phyloP scores from a whole-genome alignment of 2,797 vertebrate genomes.

The Lateolabrax maculatus region DNA sequence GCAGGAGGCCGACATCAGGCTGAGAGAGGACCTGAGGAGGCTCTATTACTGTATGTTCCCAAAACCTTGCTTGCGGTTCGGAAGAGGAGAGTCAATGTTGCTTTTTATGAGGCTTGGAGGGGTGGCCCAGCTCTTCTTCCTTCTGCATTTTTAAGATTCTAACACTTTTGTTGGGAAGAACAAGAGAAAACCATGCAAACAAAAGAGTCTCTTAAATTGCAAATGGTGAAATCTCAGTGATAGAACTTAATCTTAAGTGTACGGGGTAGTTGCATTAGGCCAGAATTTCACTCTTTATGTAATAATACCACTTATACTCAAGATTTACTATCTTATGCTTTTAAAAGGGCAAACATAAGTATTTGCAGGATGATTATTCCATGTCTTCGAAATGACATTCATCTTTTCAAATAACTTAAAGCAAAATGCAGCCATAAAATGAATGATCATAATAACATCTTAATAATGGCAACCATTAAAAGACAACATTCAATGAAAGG shows the following conservation, averaged over 20 bases:
- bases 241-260: conserved; percentile 19
- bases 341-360: conserved; percentile 54
- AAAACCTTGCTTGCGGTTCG: conserved; percentile 34
- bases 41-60: conserved; percentile 41
- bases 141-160: conserved; percentile 45
- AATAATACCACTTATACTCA: conserved; percentile 37
- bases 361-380: conserved; percentile 37
- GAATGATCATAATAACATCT: conserved; percentile 58
- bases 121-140: conserved; percentile 13
- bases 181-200: conserved; percentile 25
- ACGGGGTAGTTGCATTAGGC: conserved; percentile 43
- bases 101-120: conserved; percentile 60
- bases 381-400: conserved; percentile 36
- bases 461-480: conserved; percentile 65
- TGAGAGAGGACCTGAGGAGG: conserved; percentile 29
- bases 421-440: conserved; percentile 55
- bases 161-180: conserved; percentile 50
- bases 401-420: conserved; percentile 40
- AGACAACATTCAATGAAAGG: conserved; percentile 61
- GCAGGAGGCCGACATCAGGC: conserved; percentile 37
- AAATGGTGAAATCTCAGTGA: neutral
- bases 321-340: conserved; percentile 46
- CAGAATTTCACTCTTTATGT: conserved; percentile 40
- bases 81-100: conserved; percentile 53
- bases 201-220: conserved; percentile 13